Base-by-base conservation (phyloP, 2,888 invertebrate genomes). In the Smittia sp. region DNA sequence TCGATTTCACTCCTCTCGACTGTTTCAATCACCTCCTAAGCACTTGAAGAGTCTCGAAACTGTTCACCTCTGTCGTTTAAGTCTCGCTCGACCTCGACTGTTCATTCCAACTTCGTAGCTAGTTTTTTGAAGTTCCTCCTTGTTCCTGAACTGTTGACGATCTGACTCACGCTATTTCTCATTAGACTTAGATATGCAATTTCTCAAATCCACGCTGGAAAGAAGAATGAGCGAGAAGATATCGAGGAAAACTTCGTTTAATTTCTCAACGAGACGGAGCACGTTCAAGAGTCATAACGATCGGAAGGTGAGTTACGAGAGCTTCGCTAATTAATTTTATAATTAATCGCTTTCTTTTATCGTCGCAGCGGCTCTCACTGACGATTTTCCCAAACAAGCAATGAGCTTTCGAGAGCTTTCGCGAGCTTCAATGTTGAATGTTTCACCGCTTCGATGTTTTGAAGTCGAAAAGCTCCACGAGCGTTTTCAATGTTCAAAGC, bases 111-210 rank as follows among this genome's bases (percentile, higher is more conserved):
- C 3, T 32, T 32, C 32, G 32, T 6, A 32, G 3, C 9, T 32
- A 32, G 32, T 6, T 32, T 32, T 3, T 32, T 32, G 32, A 32
- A 32, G 9, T 9, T 32, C 9, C 9, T 32, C 32, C 9, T 32
- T 32, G 9, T n/a, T n/a, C n/a, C n/a, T n/a, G n/a, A n/a, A n/a
- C n/a, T n/a, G n/a, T n/a, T n/a, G n/a, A n/a, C n/a, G n/a, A n/a
- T n/a, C n/a, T n/a, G n/a, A n/a, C n/a, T n/a, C n/a, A n/a, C n/a
- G n/a, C n/a, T n/a, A n/a, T n/a, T n/a, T n/a, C n/a, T 32, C 32
- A 32, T 46, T 46, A 69, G 69, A 27, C 69, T 69, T 27, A 52
- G 69, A 69, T 69, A 69, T 41, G 69, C 69, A 20, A n/a, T 69
- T n/a, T 52, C 69, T 27, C 69, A 69, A 27, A 52, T 69, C 58